Percentiles rank a stretch among this genome's conserved stretches.
These are phyloP conservation scores for Uropetala carovei DNA, from an alignment of 2,888 invertebrate genomes.

Conservation along the genomic window DNA sequence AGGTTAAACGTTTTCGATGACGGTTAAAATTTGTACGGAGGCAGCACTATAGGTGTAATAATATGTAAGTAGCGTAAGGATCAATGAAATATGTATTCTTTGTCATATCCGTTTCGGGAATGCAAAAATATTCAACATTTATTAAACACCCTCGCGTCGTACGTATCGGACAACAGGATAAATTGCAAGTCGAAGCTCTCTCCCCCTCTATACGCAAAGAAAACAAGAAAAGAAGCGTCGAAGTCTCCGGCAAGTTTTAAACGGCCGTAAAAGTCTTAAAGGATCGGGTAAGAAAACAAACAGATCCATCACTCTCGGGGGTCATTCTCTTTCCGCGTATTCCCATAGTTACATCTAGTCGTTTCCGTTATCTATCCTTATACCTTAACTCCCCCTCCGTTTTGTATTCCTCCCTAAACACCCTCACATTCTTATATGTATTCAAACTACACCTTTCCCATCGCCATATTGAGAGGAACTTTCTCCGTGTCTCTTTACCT, in stretches of 20 bases:
- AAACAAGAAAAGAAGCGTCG: background rate
- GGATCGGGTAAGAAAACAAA: constrained; percentile 20
- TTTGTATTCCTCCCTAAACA: constrained; percentile 29
- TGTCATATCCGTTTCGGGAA: too few species aligned
- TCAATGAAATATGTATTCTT: too few species aligned
- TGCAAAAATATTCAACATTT: background rate
- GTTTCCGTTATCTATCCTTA: background rate
- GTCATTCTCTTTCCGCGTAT: constrained; percentile 26
- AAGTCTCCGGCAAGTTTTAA: background rate
- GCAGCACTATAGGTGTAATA: too few species aligned
- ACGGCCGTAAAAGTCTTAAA: constrained; percentile 3
- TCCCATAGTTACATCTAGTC: constrained; percentile 7
- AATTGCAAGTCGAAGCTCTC: background rate
- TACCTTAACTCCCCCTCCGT: background rate
- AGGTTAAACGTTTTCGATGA: too few species aligned
- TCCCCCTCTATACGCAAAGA: background rate
- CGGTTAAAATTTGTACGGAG: too few species aligned
- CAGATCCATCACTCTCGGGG: constrained; percentile 20
- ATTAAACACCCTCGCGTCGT: background rate
- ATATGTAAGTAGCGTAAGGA: too few species aligned
- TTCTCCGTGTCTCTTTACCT: constrained; percentile 1
- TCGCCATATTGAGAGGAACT: constrained; percentile 26
- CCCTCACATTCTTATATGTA: constrained; percentile 11
- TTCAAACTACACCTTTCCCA: constrained; percentile 42
- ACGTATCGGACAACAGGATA: background rate